These are phyloP conservation scores for Scaptodrosophila latifasciaeformis DNA, from an alignment of 2,888 invertebrate species.

Conservation along the genomic window DNA sequence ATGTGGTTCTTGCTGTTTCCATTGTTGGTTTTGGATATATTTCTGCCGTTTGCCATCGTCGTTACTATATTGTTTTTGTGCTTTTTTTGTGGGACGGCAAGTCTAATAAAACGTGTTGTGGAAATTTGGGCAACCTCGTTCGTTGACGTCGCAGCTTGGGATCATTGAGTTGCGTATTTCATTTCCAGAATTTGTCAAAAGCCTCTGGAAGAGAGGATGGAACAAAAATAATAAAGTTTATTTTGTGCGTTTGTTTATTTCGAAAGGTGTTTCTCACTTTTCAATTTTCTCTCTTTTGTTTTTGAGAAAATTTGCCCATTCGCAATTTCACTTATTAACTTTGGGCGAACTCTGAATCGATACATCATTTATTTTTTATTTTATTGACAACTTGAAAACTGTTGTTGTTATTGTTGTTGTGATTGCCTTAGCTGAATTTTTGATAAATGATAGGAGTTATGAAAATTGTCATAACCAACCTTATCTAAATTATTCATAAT, in stretches of 20 bases:
- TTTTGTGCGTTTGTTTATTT: conserved; percentile 5
- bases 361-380: conserved; percentile 13
- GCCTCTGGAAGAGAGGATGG: not conserved
- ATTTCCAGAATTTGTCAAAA: conserved; percentile 30
- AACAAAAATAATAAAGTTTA: conserved; percentile 28
- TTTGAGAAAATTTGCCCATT: not conserved
- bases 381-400: not conserved
- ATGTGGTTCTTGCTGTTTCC: no score
- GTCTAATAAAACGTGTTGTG: conserved; percentile 47
- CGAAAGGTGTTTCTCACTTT: conserved; percentile 1
- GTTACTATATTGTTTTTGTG: conserved; percentile 6
- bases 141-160: not conserved
- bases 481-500: no score
- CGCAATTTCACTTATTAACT: conserved; percentile 13
- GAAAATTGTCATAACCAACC: no score
- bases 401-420: no score
- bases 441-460: not conserved
- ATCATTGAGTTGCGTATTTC: conserved; percentile 24
- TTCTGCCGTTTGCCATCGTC: not conserved
- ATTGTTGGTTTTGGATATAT: no score
- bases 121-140: conserved; percentile 6
- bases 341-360: conserved; percentile 14
- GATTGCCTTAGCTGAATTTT: no score
- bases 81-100: conserved; percentile 30
- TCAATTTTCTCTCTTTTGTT: no score